These are phyloP conservation scores for Villa cingulata DNA, from an alignment of 2,888 invertebrate genomes.

Conservation along the genomic window DNA sequence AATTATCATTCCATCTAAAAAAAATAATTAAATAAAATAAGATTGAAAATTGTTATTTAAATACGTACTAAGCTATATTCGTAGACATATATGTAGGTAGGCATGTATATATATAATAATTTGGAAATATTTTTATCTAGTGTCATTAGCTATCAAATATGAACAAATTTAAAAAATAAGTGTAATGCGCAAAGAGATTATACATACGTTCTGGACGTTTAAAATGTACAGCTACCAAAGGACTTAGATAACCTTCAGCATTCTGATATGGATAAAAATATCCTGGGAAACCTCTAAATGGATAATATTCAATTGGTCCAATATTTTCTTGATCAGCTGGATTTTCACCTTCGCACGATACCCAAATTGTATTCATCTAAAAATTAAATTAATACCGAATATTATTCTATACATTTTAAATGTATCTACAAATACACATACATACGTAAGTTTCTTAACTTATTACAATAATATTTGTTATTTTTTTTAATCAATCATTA, in stretches of 20 bases:
- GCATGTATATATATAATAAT: no score
- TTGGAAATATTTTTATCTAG: no score
- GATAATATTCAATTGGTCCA: slow-evolving; percentile 69
- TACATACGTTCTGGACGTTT: slow-evolving; percentile 66
- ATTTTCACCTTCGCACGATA: slow-evolving; percentile 88
- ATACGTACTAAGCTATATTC: no score
- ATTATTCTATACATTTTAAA: no score
- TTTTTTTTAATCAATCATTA: no score
- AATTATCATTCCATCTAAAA: slow-evolving; percentile 41
- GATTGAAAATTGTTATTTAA: neutral
- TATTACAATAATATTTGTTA: no score
- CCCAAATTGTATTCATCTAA: slow-evolving; percentile 73
- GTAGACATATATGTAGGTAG: no score
- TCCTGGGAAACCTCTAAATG: slow-evolving; percentile 71
- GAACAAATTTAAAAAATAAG: no score
- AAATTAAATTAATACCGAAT: slow-evolving; percentile 1
- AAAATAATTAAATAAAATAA: neutral
- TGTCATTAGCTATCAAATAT: no score
- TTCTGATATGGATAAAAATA: slow-evolving; percentile 83
- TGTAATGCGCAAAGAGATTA: no score
- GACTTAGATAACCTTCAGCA: slow-evolving; percentile 75
- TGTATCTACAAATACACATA: no score
- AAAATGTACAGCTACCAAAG: slow-evolving; percentile 75
- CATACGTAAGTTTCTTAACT: no score
- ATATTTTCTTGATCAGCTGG: slow-evolving; percentile 85